A percentile compares a stretch with the other conserved stretches of the same genome.
Conservation (phyloP, 2,888 invertebrate species). For the Drosophila robusta region DNA sequence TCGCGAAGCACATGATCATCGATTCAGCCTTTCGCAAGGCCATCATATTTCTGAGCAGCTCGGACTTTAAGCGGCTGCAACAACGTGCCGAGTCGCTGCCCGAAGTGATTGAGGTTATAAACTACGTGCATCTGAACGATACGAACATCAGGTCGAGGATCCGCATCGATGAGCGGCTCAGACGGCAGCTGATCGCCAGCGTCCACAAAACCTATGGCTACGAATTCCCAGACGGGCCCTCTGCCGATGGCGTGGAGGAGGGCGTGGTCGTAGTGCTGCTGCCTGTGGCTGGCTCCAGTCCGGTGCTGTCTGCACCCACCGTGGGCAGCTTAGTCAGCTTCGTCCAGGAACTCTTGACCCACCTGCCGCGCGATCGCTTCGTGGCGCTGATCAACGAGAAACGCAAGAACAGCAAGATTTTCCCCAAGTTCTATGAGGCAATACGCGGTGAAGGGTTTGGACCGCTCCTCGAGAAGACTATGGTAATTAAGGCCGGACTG, state of each 20-base stretch:
- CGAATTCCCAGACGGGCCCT: constrained; percentile 2
- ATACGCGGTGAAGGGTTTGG: constrained; percentile 68
- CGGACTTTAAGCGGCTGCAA: constrained; percentile 64
- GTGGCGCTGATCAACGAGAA: constrained; percentile 77
- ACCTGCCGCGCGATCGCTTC: constrained; percentile 72
- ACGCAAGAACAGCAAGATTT: constrained; percentile 54
- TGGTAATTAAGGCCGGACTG: constrained; percentile 57
- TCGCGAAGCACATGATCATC: constrained; percentile 72
- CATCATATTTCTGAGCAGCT: constrained; percentile 66
- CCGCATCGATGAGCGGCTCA: background rate
- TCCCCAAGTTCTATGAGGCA: constrained; percentile 76
- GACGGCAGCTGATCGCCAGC: constrained; percentile 5
- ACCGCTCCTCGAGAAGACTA: constrained; percentile 54
- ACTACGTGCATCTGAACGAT: constrained; percentile 75
- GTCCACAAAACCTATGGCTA: constrained; percentile 18
- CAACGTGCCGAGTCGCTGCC: constrained; percentile 68
- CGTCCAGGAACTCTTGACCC: constrained; percentile 65
- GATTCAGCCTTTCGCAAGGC: constrained; percentile 77
- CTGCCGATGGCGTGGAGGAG: constrained; percentile 7
- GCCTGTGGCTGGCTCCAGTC: background rate
- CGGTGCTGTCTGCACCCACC: background rate
- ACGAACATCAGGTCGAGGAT: constrained; percentile 17
- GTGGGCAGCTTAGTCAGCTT: constrained; percentile 66
- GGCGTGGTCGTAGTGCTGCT: constrained; percentile 47
- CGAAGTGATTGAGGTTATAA: constrained; percentile 73